Base-by-base conservation (phyloP, 1,140 invertebrate genomes). In the Agrilus planipennis region DNA sequence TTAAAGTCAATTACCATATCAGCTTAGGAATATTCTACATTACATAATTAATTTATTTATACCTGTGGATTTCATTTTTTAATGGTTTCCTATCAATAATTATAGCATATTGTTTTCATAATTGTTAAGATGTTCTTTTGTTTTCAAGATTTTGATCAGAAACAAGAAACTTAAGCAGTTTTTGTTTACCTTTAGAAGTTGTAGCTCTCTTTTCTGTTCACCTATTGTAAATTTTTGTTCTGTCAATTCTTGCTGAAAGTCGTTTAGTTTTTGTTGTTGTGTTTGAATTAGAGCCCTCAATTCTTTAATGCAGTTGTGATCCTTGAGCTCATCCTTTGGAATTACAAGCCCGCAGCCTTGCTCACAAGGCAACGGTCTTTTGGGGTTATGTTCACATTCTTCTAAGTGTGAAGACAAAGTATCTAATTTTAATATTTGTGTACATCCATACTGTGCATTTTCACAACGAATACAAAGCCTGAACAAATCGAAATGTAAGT, bases 311-410 rank as follows among this genome's bases (percentile, higher is more conserved):
- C 92, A 96, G 57, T 95, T 94, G 57, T 96, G 92, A 51, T 90
- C 84, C 61, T 87, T 86, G 1, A 94, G 60, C 63, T 95, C 89
- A 68, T 95, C 90, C 67, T 93, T 95, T 17, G 91, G 90, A 53
- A 95, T 87, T 36, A 93, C 79, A 16, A 93, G 69, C 27, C 88
- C 89, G 62, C 92, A 96, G 4, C 91, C 91, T 55, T 84, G 79
- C 51, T 93, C 89, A 64, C 92, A 96, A 17, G 81, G 78, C 45
- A 92, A 81, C 12, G 89, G 90, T 58, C 88, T 75, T 62, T 94
- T 94, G 3, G 92, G 92, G 66, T 95, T 96, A 55, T 80, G 84
- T 62, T 89, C 84, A 70, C 92, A 95, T 64, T 94, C 89, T 56
- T 84, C 79, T 45, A 93, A 63, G 68, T 96, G 92, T 17, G 77